Evolutionary conservation across 2,113 vertebrate species (phyloP).

Genomic region (Amphiprion ocellaris): DNA sequence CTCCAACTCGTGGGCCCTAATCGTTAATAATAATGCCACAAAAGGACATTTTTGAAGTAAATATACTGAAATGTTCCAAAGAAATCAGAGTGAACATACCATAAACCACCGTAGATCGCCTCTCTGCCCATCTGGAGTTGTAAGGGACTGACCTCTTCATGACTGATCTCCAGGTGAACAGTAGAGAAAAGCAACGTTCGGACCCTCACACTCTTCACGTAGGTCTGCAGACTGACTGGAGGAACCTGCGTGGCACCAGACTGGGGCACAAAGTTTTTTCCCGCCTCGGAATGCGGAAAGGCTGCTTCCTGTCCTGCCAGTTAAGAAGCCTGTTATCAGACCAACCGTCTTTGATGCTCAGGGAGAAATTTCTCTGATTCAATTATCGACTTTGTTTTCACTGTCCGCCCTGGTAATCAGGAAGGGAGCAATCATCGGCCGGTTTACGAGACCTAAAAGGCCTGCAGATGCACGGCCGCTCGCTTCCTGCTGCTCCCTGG

Average conservation of each 20-base stretch:
- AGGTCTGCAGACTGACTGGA: slow-evolving; percentile 4
- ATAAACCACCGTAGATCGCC: slow-evolving; percentile 79
- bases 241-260: background rate
- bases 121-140: slow-evolving; percentile 81
- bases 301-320: slow-evolving; percentile 76
- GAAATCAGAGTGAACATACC: slow-evolving; percentile 70
- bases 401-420: slow-evolving; percentile 68
- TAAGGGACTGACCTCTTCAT: slow-evolving; percentile 67
- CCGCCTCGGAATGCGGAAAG: slow-evolving; percentile 84
- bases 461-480: slow-evolving; percentile 45
- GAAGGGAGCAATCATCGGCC: slow-evolving; percentile 79
- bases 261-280: slow-evolving; percentile 25
- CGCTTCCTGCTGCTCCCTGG: slow-evolving; percentile 57
- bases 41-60: background rate
- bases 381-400: slow-evolving; percentile 51
- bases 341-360: slow-evolving; percentile 36
- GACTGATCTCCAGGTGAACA: background rate
- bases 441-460: slow-evolving; percentile 63
- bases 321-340: slow-evolving; percentile 64
- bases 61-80: background rate
- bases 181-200: background rate
- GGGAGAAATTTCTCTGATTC: slow-evolving; percentile 57
- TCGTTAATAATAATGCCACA: too few species aligned
- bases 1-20: too few species aligned
- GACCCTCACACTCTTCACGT: background rate